Evolutionary conservation across 2,888 invertebrate genomes (phyloP).

Genomic region (Seira musarum): DNA sequence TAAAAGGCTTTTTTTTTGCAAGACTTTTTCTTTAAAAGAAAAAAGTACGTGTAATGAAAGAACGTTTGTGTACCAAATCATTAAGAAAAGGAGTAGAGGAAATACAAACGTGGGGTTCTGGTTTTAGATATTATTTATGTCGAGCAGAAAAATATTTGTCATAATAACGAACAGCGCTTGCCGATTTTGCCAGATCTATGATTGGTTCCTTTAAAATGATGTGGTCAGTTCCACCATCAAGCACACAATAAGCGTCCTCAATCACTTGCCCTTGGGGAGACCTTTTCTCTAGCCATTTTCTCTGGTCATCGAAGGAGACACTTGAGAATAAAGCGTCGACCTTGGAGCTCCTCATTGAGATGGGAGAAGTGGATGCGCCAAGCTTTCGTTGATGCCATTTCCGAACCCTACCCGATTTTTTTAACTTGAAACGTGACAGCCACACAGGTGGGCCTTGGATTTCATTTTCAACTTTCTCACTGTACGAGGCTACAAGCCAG

Average conservation of each 20-base stretch:
- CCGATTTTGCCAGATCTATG: neutral
- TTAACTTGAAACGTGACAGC: constrained; percentile 28
- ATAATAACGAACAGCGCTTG: neutral
- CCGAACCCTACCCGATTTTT: constrained; percentile 22
- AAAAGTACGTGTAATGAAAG: too few species aligned
- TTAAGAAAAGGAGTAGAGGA: too few species aligned
- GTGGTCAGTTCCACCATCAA: constrained; percentile 33
- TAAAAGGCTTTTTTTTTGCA: too few species aligned
- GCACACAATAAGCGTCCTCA: constrained; percentile 25
- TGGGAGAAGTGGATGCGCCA: neutral
- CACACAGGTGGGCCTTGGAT: constrained; percentile 38
- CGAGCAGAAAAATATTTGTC: neutral
- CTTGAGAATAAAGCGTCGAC: neutral
- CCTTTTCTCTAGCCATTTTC: too few species aligned
- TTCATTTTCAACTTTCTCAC: constrained; percentile 22
- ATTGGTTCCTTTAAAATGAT: neutral
- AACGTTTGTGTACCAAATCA: too few species aligned
- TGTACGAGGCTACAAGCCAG: constrained; percentile 25
- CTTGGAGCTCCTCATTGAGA: neutral
- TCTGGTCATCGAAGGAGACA: too few species aligned
- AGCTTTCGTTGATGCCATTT: constrained; percentile 11
- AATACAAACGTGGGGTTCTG: too few species aligned
- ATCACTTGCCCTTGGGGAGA: neutral
- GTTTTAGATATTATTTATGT: too few species aligned
- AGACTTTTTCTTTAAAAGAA: too few species aligned